Conservation (phyloP, 1,140 invertebrate genomes). For the Berghia stephanieae region DNA sequence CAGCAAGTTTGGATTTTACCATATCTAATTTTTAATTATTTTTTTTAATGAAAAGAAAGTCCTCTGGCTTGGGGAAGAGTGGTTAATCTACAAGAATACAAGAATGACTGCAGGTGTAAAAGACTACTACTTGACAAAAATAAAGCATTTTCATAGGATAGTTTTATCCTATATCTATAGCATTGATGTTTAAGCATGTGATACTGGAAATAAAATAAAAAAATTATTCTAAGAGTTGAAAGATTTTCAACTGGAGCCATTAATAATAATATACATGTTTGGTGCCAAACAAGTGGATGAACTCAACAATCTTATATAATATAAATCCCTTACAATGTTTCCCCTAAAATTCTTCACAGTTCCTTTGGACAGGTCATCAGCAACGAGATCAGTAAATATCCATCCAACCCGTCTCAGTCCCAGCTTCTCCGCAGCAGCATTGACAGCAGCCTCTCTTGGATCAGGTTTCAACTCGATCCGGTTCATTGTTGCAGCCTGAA, state of each 20-base stretch:
- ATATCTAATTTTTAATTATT: too few species aligned
- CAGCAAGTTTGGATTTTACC: too few species aligned
- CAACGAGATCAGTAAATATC: slow-evolving; percentile 98
- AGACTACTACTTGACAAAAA: too few species aligned
- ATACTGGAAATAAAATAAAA: neutral
- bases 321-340: slow-evolving; percentile 74
- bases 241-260: neutral
- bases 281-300: neutral
- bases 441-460: slow-evolving; percentile 76
- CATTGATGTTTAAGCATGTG: too few species aligned
- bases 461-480: slow-evolving; percentile 74
- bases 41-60: too few species aligned
- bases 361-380: slow-evolving; percentile 85
- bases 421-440: slow-evolving; percentile 81
- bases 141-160: too few species aligned
- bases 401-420: slow-evolving; percentile 91
- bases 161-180: too few species aligned
- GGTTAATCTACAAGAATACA: too few species aligned
- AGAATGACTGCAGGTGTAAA: too few species aligned
- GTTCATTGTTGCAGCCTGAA: slow-evolving; percentile 66
- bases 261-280: neutral
- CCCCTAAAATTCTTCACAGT: slow-evolving; percentile 83
- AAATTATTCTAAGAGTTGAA: neutral
- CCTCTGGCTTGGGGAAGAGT: too few species aligned
- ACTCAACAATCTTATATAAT: neutral